Evolutionary conservation across 2,797 vertebrate genomes (phyloP), one percentile per base, ranked within the genome.

Genomic region (Lophius americanus): DNA sequence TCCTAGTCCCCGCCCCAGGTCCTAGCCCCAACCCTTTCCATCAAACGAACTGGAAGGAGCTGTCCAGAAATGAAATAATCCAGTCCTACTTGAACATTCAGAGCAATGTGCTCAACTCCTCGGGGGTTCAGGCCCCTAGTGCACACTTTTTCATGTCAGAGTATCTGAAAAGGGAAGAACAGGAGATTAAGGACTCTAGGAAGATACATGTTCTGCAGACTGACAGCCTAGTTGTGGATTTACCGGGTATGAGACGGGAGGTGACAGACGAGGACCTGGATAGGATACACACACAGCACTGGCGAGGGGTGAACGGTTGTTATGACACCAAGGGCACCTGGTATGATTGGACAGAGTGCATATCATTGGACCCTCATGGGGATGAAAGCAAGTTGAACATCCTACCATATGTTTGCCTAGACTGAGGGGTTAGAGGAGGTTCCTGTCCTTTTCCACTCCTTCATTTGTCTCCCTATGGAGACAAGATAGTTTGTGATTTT

Each of bases 321-420:
- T 95, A 91, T 49, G 98, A 99, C 92, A 98, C 96, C 94, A 94
- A 95, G 91, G 97, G 95, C 91, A 92, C 92, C 93, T 99, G 98
- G 98, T 99, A 93, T 94, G 96, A 98, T 92, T 99, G 98, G 98
- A 99, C 97, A 88, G 95, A 98, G 92, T 97, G 97, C 94, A 98
- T 99, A 94, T 95, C 97, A 39, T 93, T 99, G 91, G 97, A 99
- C 92, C 96, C 96, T 79, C 97, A 99, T 0, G 96, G 97, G 75
- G 97, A 98, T 67, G 95, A 97, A 56, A 96, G 94, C 93, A 96
- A 93, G 89, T 91, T 99, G 90, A 97, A 98, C 93, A 95, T 99
- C 94, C 95, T 99, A 95, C 98, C 98, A 93, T 99, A 99, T 52
- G 95, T 99, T 94, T 98, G 95, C 94, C 92, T 98, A 93, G 98